Evolutionary conservation across 2,888 invertebrate genomes (phyloP), one percentile per base, ranked within the genome.

Genomic region (Pseudeuparius sepicola): DNA sequence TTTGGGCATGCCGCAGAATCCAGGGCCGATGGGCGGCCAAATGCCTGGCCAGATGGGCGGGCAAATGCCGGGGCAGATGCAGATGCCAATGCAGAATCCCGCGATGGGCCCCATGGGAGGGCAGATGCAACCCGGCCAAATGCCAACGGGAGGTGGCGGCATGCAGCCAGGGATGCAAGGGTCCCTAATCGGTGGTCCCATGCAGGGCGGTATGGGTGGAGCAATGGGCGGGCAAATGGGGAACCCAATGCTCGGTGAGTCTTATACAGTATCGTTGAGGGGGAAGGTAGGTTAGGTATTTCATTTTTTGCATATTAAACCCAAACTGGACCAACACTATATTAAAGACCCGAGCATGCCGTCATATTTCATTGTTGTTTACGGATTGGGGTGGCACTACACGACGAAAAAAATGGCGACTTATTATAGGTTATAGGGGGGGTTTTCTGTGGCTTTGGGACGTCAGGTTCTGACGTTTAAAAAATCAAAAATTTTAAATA

Each of bases 1-100:
- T 5, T 61, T 63, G 45, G 57, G 55, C 15, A 56, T 61, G 51
- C 55, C 59, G 2, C 67, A 68, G 1, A 63, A 63, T 2, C 66
- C 69, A 56, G 70, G 73, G 3, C 61, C 41, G 55, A 61, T 55
- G 51, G 48, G 50, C 12, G 34, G 43, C 35, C 52, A 45, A 41
- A 48, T 43, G 45, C 31, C 39, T 3, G 43, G 41, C 2, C 52
- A 50, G 36, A 49, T 56, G 45, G 48, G 42, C 14, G 47, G 44
- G 15, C 53, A 51, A 36, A 49, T 56, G 46, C 46, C 49, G 17
- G 49, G 52, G 20, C 64, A 64, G 45, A 61, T 64, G 53, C 47
- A 48, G 30, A 49, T 48, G 40, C 20, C 6, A 20, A 20, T 20
- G 20, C n/a, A 6, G n/a, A 20, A 20, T 20, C 7, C 20, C n/a